These are phyloP conservation scores for Panonychus citri DNA, from an alignment of 1,140 invertebrate genomes.

Conservation along the genomic window DNA sequence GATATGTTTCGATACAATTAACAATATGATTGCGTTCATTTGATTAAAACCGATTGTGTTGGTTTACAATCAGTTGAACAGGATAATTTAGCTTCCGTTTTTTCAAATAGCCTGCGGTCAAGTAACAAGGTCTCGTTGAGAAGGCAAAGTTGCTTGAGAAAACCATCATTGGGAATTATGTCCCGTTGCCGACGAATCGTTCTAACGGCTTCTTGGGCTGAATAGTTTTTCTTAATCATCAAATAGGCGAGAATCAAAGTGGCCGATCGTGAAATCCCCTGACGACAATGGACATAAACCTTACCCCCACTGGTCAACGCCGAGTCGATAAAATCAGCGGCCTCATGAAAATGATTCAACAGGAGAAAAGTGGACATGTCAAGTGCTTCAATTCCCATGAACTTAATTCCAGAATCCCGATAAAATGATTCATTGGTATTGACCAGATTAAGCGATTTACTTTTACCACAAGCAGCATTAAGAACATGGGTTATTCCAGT, in stretches of 20 bases:
- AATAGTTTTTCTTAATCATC: conserved; percentile 10
- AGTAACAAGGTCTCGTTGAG: conserved; percentile 12
- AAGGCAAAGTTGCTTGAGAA: conserved; percentile 23
- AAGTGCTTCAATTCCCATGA: conserved; percentile 49
- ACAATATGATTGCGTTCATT: too few relatives aligned
- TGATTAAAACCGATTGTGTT: too few relatives aligned
- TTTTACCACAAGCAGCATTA: conserved; percentile 23
- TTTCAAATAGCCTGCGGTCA: too few relatives aligned
- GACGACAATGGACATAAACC: conserved; percentile 52
- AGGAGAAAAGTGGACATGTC: conserved; percentile 52
- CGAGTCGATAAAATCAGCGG: conserved; percentile 53
- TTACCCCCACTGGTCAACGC: conserved; percentile 34
- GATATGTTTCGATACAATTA: too few relatives aligned
- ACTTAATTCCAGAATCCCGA: conserved; percentile 39
- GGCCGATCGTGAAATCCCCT: conserved; percentile 54
- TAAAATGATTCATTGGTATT: conserved; percentile 33
- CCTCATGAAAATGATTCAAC: conserved; percentile 45
- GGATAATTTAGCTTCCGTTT: too few relatives aligned
- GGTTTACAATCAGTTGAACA: too few relatives aligned
- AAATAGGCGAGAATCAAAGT: conserved; percentile 36
- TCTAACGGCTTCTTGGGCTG: conserved; percentile 17
- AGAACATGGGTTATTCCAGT: conserved; percentile 25
- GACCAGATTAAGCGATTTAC: conserved; percentile 15
- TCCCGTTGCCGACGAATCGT: conserved; percentile 29
- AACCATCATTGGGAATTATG: conserved; percentile 26